Evolutionary conservation across 2,113 vertebrate species (phyloP).

Genomic region (Laticauda colubrina): DNA sequence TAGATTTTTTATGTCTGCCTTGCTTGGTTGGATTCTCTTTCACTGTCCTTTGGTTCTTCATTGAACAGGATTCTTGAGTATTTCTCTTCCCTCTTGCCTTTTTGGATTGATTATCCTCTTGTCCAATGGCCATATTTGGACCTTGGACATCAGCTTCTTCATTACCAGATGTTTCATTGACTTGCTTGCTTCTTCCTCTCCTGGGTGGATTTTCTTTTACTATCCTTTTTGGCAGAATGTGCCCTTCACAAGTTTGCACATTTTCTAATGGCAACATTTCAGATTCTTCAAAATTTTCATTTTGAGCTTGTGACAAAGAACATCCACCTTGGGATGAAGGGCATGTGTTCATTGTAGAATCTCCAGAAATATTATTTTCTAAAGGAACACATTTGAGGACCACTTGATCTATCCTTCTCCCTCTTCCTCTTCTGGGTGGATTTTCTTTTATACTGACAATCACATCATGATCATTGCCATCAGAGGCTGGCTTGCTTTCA

Average conservation of each 20-base stretch:
- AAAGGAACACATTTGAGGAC: background rate
- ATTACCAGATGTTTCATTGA: background rate
- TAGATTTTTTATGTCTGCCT: background rate
- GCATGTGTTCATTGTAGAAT: background rate
- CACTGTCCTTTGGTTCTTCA: background rate
- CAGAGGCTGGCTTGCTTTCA: background rate
- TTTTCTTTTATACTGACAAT: slow-evolving; percentile 3
- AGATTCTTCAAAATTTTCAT: background rate
- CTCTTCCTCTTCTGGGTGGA: slow-evolving; percentile 15
- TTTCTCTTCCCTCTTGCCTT: slow-evolving; percentile 18
- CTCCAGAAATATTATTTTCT: slow-evolving; percentile 7
- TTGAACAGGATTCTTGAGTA: background rate
- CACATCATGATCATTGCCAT: background rate
- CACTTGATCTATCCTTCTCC: background rate
- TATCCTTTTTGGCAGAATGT: background rate
- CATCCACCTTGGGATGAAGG: background rate
- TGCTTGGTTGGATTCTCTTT: background rate
- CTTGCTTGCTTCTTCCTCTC: background rate
- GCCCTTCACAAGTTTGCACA: background rate
- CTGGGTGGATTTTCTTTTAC: rapidly evolving
- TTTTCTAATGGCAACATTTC: background rate
- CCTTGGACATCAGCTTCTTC: background rate
- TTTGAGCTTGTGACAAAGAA: rapidly evolving
- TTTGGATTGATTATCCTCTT: slow-evolving; percentile 16
- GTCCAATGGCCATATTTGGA: background rate